A percentile compares a stretch with the other conserved stretches of the same genome.
These are phyloP conservation scores for Neomonachus schauinslandi DNA, from an alignment of 2,113 vertebrate genomes.

Conservation along the genomic window DNA sequence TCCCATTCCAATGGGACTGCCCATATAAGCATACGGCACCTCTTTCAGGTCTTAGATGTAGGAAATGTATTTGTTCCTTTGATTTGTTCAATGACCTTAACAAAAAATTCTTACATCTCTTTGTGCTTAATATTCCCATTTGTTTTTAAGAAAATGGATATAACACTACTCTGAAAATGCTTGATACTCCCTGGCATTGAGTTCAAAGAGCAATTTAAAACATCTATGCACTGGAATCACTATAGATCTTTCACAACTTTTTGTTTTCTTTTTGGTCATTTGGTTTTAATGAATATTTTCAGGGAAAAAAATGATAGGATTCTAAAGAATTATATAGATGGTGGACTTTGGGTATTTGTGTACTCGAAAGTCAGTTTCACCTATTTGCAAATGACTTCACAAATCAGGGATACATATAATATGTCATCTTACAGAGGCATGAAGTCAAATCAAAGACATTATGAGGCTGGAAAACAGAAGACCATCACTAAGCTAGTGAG, in stretches of 20 bases:
- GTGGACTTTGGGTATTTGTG: background rate
- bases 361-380: background rate
- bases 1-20: background rate
- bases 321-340: background rate
- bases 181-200: background rate
- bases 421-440: background rate
- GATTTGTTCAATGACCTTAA: conserved; percentile 21
- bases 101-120: background rate
- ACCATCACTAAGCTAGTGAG: background rate
- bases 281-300: conserved; percentile 40
- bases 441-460: background rate
- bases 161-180: background rate
- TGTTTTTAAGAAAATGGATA: background rate
- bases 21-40: background rate
- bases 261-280: background rate
- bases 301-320: background rate
- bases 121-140: background rate
- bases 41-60: background rate
- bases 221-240: background rate
- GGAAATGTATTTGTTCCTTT: background rate
- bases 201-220: conserved; percentile 21
- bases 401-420: background rate
- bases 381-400: conserved; percentile 27
- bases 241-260: background rate
- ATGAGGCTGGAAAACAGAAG: background rate